Evolutionary conservation across 2,888 invertebrate species (phyloP), one percentile per base, ranked within the genome.

Genomic region (Oeneis ivallda): DNA sequence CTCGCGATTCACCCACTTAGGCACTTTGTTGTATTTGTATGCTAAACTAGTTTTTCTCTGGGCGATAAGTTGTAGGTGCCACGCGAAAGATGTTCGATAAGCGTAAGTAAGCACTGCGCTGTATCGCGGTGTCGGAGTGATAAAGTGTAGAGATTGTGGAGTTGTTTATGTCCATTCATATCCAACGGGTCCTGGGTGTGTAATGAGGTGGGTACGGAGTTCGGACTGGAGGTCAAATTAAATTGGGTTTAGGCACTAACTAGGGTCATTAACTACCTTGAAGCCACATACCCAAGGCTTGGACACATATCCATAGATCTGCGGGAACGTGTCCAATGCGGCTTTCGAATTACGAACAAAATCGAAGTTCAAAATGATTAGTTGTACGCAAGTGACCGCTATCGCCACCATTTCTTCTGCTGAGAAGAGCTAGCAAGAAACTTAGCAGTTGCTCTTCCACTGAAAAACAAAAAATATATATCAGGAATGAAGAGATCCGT

Each of bases 21-120:
- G 86, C 83, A 86, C 84, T 82, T 80, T 76, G 75, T 77, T 53
- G 76, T 75, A 80, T 86, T 81, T 79, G 85, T 87, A 88, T 88
- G 85, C 88, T 84, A 84, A 87, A 83, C 85, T 87, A 84, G 89
- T 85, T 85, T 78, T 79, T 78, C 68, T 64, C 66, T 64, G 70
- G 75, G 76, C 76, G 79, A 69, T 71, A 68, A 57, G 45, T 62
- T 67, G 65, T 62, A 83, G 83, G 83, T 82, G 84, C 81, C 79
- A 71, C 76, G 80, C 82, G 64, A 80, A 82, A 79, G 86, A 87
- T 87, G 47, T 78, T 74, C 70, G 53, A 87, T 87, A 85, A 77
- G 64, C 56, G 68, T 69, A 67, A 75, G 76, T 80, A 79, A 79
- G 75, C 70, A 75, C 77, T 75, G 79, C 77, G 71, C 76, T 69